These are phyloP conservation scores for Bombus sibiricus DNA, from an alignment of 1,140 invertebrate species.

Conservation along the genomic window DNA sequence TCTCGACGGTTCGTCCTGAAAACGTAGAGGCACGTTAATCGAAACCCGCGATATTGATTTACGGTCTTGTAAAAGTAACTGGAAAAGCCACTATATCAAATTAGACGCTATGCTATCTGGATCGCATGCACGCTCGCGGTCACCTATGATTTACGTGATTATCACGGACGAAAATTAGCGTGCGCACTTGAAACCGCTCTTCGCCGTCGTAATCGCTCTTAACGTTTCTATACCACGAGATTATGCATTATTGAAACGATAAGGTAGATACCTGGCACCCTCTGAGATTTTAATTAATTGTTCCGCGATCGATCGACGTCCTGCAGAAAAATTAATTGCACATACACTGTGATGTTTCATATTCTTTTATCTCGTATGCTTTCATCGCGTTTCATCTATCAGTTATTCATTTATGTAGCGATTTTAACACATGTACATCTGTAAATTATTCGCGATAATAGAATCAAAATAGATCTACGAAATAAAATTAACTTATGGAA, in stretches of 20 bases:
- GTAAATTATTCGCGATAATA: too few species aligned
- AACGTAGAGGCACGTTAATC: constrained; percentile 47
- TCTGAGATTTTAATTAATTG: constrained; percentile 23
- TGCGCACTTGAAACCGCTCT: background rate
- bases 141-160: constrained; percentile 46
- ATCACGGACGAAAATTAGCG: constrained; percentile 51
- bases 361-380: background rate
- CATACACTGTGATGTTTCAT: background rate
- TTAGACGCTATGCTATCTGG: constrained; percentile 51
- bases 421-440: too few species aligned
- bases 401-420: too few species aligned
- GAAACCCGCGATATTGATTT: constrained; percentile 49
- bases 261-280: background rate
- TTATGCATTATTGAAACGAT: constrained; percentile 37
- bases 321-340: background rate
- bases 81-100: constrained; percentile 60
- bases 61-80: constrained; percentile 41
- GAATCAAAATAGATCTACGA: background rate
- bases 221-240: background rate
- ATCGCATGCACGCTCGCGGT: constrained; percentile 12
- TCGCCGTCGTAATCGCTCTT: constrained; percentile 12
- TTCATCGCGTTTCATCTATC: too few species aligned
- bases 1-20: constrained; percentile 17
- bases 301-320: background rate
- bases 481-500: background rate